Base-by-base conservation (phyloP, 1,140 invertebrate genomes). In the Homalodisca vitripennis region DNA sequence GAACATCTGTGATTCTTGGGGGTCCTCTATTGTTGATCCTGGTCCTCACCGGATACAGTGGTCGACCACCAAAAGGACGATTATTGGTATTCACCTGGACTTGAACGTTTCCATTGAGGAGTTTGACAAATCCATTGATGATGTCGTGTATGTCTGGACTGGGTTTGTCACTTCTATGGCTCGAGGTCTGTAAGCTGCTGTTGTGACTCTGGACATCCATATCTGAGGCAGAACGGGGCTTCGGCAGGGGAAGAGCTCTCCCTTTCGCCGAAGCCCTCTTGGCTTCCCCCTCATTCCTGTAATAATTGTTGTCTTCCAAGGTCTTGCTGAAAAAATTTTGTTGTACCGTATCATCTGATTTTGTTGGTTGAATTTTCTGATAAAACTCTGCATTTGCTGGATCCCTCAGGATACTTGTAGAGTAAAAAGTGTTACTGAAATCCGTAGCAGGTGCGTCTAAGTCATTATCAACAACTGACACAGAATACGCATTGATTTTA, bases 11-110 rank as follows among this genome's bases (percentile, higher is more conserved):
- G 63, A 93, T 90, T 62, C 90, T 84, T 0, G 92, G 92, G 0
- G 93, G 93, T 1, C 93, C 93, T 55, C 94, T 81, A 77, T 95
- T 94, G 75, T 97, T 97, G 34, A 95, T 95, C 70, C 93, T 86
- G 0, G 84, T 85, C 48, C 86, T 81, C 67, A 82, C 80, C 1
- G 84, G 84, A 65, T 83, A 77, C 6, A 64, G 66, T 55, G 32
- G 72, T 53, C 32, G 67, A 48, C 46, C 62, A 60, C 24, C 66
- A 60, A 30, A 70, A 63, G 51, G 3, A 81, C 77, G 46, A 83
- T 32, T 20, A 31, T 66, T 41, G 17, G 63, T 32, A 22, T 66
- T 66, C 31, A 66, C 32, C 17, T 66, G 63, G 0, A 90, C 89
- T 73, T 93, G 92, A 0, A 93, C 92, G 73, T 95, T 94, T 0